Percentiles rank a stretch among this genome's conserved stretches.
Evolutionary conservation across 1,140 invertebrate species (phyloP).

Genomic region (Lordiphosa collinella): DNA sequence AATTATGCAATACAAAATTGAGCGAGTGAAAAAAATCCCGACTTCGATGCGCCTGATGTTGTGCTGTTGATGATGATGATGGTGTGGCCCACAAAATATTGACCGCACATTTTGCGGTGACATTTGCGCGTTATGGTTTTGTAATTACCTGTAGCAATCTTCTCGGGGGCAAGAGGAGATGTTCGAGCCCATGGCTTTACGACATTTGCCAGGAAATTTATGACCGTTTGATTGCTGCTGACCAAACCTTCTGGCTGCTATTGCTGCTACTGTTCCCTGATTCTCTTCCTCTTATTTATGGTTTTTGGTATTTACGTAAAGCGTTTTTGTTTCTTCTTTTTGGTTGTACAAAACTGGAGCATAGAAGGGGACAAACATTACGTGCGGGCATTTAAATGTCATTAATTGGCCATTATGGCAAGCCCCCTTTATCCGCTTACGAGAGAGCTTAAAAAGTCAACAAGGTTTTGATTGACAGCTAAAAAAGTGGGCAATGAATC

Average conservation of each 20-base stretch:
- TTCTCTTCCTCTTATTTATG: slow-evolving; percentile 9
- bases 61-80: slow-evolving; percentile 4
- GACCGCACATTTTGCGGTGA: slow-evolving; percentile 47
- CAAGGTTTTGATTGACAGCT: neutral
- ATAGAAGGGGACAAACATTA: neutral
- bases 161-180: neutral
- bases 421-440: neutral
- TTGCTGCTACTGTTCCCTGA: neutral
- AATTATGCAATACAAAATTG: slow-evolving; percentile 14
- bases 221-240: slow-evolving; percentile 38
- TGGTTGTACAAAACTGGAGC: neutral
- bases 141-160: slow-evolving; percentile 47
- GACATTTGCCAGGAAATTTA: slow-evolving; percentile 31
- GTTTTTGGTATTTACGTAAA: slow-evolving; percentile 12
- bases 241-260: slow-evolving; percentile 7
- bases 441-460: slow-evolving; percentile 3
- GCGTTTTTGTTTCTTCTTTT: slow-evolving; percentile 1
- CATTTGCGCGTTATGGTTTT: slow-evolving; percentile 53
- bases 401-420: slow-evolving; percentile 39
- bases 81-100: slow-evolving; percentile 18
- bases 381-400: slow-evolving; percentile 24
- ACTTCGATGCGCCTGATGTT: slow-evolving; percentile 1
- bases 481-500: too few relatives aligned
- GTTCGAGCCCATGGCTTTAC: slow-evolving; percentile 13
- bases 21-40: neutral